These are phyloP conservation scores for Mionectes olivaceus DNA, from an alignment of 2,797 vertebrate genomes.

Conservation along the genomic window DNA sequence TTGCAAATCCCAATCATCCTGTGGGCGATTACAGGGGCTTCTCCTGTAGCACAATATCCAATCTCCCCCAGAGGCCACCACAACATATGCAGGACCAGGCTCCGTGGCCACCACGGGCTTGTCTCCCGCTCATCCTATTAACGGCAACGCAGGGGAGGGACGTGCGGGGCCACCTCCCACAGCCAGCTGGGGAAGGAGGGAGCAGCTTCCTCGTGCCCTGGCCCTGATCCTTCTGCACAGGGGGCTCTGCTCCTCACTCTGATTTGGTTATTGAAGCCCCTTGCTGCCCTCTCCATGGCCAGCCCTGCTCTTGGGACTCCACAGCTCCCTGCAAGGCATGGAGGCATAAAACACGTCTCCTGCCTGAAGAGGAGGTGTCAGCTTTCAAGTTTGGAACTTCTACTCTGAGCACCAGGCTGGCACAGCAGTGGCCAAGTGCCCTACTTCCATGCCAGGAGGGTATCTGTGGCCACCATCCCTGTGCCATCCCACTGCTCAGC, in stretches of 20 bases:
- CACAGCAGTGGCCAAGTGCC: background rate
- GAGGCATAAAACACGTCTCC: rapidly evolving
- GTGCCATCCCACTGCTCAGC: rapidly evolving
- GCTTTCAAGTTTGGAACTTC: background rate
- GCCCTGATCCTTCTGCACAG: rapidly evolving
- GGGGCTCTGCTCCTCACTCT: background rate
- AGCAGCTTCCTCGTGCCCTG: rapidly evolving
- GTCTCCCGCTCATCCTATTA: background rate
- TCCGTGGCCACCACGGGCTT: rapidly evolving
- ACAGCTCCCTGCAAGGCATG: background rate
- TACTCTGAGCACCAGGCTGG: background rate
- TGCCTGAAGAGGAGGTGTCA: background rate
- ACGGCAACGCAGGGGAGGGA: background rate
- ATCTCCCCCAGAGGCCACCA: background rate
- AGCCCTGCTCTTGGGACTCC: background rate
- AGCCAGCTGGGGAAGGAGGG: background rate
- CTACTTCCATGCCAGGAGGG: background rate
- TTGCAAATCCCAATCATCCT: constrained; percentile 56
- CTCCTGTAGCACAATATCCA: constrained; percentile 22
- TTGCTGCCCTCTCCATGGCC: background rate
- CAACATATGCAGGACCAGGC: background rate
- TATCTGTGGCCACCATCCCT: background rate
- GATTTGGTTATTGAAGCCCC: background rate
- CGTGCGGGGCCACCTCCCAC: background rate
- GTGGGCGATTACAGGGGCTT: constrained; percentile 36